A percentile compares a stretch with the other conserved stretches of the same genome.
These are phyloP conservation scores for Leptodactylus fallax DNA, from an alignment of 2,797 vertebrate species.

Conservation along the genomic window DNA sequence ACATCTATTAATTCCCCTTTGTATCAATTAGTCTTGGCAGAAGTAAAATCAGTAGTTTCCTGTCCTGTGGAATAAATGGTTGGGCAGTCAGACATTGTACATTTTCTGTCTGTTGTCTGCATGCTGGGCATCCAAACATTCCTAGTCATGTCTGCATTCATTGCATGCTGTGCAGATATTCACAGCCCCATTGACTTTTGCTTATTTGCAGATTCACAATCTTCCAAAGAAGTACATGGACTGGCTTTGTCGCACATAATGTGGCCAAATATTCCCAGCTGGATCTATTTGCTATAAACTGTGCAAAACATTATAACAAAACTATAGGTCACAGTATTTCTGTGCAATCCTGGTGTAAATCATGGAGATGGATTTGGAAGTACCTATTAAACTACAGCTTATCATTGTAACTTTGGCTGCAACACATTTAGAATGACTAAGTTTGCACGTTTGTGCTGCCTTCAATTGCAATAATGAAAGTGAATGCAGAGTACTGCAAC, in stretches of 20 bases:
- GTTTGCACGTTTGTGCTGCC: too few species aligned
- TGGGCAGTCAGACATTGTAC: constrained; percentile 33
- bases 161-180: constrained; percentile 36
- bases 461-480: too few species aligned
- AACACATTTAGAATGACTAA: too few species aligned
- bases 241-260: background rate
- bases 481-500: too few species aligned
- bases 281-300: background rate
- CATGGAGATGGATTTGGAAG: too few species aligned
- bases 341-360: background rate
- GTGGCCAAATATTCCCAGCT: background rate
- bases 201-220: constrained; percentile 10
- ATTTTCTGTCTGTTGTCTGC: background rate
- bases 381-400: too few species aligned
- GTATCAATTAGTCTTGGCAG: constrained; percentile 27
- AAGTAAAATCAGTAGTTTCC: constrained; percentile 24
- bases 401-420: too few species aligned
- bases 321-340: background rate
- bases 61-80: constrained; percentile 23
- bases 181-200: constrained; percentile 6
- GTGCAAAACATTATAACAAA: background rate
- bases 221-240: background rate
- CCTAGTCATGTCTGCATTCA: constrained; percentile 28
- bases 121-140: constrained; percentile 17
- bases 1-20: constrained; percentile 19